These are phyloP conservation scores for Periophthalmodon schlosseri DNA, from an alignment of 2,113 vertebrate species.

Conservation along the genomic window DNA sequence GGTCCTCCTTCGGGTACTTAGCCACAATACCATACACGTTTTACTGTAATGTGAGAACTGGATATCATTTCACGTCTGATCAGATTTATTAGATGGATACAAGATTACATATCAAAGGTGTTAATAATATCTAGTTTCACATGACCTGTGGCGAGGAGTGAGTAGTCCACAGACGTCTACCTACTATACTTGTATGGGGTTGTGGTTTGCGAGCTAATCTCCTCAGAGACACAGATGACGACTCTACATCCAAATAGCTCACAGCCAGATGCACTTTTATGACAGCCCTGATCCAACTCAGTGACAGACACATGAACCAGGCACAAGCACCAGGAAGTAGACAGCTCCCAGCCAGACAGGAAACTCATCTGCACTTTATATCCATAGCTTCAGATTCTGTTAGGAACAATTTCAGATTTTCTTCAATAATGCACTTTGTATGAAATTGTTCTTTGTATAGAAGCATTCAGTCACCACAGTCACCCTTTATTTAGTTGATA, in stretches of 20 bases:
- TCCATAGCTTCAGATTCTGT: not conserved
- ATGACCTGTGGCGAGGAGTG: not conserved
- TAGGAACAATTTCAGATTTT: too few relatives aligned
- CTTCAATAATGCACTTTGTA: too few relatives aligned
- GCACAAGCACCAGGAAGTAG: slow-evolving; percentile 29
- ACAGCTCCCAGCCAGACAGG: slow-evolving; percentile 9
- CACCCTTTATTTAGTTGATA: too few relatives aligned
- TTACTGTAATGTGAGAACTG: too few relatives aligned
- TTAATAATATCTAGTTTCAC: not conserved
- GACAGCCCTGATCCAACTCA: slow-evolving; percentile 29
- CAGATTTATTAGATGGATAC: too few relatives aligned
- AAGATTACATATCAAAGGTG: not conserved
- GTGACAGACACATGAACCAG: slow-evolving; percentile 33
- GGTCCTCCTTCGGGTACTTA: too few relatives aligned
- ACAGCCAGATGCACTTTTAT: slow-evolving; percentile 29
- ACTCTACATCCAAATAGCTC: slow-evolving; percentile 17
- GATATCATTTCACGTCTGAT: too few relatives aligned
- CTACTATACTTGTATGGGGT: not conserved
- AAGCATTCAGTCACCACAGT: too few relatives aligned
- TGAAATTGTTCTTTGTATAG: too few relatives aligned
- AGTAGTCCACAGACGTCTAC: not conserved
- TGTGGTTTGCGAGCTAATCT: slow-evolving; percentile 7
- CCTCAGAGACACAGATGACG: slow-evolving; percentile 20
- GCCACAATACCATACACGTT: too few relatives aligned
- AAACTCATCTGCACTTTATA: not conserved